phyloP scores from a whole-genome alignment of 2,888 invertebrate genomes.

The Eulithis prunata region DNA sequence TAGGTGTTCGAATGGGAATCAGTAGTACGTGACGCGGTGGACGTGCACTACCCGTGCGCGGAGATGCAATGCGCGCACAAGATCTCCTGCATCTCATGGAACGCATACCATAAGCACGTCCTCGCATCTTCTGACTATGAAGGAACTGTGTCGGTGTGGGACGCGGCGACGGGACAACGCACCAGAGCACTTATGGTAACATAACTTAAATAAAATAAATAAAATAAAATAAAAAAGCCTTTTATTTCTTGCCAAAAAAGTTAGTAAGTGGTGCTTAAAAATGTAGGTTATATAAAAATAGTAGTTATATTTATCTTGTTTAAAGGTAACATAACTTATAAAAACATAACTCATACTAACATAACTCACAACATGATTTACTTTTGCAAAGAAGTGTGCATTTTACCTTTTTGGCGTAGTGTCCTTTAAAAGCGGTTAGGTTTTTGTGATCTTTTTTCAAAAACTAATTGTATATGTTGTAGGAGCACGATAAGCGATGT shows the following conservation, averaged over 20 bases:
- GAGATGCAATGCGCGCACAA: constrained; percentile 97
- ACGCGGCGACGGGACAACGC: constrained; percentile 90
- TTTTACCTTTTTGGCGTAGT: no score
- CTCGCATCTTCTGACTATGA: constrained; percentile 97
- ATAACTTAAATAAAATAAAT: no score
- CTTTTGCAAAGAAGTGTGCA: no score
- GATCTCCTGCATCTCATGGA: constrained; percentile 98
- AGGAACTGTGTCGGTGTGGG: constrained; percentile 97
- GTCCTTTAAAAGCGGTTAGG: no score
- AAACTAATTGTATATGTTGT: constrained; percentile 8
- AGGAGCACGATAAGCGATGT: constrained; percentile 97
- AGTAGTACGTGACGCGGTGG: constrained; percentile 93
- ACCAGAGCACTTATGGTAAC: constrained; percentile 82
- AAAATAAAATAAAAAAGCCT: no score
- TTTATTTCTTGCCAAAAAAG: no score
- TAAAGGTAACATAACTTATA: neutral
- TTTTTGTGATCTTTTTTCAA: no score
- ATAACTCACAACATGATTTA: neutral
- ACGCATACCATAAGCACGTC: constrained; percentile 92
- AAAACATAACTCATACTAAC: neutral
- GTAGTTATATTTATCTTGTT: no score
- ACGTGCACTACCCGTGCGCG: constrained; percentile 95
- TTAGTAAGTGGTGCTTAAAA: no score
- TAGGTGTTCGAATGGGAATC: constrained; percentile 93
- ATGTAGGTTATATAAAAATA: no score